phyloP scores from a whole-genome alignment of 2,888 invertebrate genomes.

The Lamellibrachia satsuma region DNA sequence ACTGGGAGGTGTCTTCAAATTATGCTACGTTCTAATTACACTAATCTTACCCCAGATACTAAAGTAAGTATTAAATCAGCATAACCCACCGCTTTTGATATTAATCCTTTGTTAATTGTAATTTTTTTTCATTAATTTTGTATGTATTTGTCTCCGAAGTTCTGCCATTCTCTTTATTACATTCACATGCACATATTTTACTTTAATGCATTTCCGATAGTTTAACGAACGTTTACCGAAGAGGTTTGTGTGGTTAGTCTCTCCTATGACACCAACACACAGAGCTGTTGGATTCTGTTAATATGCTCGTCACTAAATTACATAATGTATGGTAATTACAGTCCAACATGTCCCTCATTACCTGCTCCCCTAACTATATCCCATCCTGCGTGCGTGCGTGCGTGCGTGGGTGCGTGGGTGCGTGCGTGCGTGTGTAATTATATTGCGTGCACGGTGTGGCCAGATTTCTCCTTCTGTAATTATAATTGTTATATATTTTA shows the following conservation, averaged over 20 bases:
- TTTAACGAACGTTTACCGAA: too few species aligned
- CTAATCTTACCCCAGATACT: constrained; percentile 35
- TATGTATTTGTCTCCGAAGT: neutral
- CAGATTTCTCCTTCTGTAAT: neutral
- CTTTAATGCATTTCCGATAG: too few species aligned
- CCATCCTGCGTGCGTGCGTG: neutral
- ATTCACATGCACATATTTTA: neutral
- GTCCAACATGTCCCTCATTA: too few species aligned
- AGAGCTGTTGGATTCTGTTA: too few species aligned
- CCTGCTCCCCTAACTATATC: too few species aligned
- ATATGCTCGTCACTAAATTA: too few species aligned
- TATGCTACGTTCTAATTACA: constrained; percentile 32
- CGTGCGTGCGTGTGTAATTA: neutral
- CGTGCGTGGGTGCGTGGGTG: too few species aligned
- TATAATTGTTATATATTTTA: neutral
- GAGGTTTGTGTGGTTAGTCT: too few species aligned
- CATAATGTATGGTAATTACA: too few species aligned
- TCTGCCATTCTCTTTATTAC: too few species aligned
- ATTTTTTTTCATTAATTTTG: neutral
- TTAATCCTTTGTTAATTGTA: neutral
- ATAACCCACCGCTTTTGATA: neutral
- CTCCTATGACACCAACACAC: too few species aligned
- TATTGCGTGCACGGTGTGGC: neutral
- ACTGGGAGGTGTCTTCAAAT: constrained; percentile 33
- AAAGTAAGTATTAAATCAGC: constrained; percentile 25